phyloP scores from a whole-genome alignment of 2,888 invertebrate genomes.

The Lasioglossum villosulum region DNA sequence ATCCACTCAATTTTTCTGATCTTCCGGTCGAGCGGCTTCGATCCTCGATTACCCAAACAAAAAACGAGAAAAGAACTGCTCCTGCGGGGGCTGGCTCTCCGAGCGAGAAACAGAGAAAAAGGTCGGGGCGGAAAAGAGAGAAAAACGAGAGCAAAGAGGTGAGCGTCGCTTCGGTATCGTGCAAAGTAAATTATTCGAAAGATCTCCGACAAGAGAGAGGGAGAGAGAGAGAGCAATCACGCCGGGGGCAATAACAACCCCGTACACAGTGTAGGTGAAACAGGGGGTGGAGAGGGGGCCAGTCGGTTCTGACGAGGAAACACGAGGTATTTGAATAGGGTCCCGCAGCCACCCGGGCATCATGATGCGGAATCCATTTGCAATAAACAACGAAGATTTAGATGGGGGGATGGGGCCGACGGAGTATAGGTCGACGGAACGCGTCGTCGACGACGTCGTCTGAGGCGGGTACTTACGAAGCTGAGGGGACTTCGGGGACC shows the following conservation, averaged over 20 bases:
- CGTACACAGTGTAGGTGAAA: slow-evolving; percentile 56
- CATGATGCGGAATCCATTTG: slow-evolving; percentile 84
- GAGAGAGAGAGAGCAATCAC: slow-evolving; percentile 78
- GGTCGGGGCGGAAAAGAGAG: slow-evolving; percentile 9
- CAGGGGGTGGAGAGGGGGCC: slow-evolving; percentile 42
- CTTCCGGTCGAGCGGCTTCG: slow-evolving; percentile 77
- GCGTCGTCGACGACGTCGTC: slow-evolving; percentile 72
- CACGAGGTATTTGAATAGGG: slow-evolving; percentile 80
- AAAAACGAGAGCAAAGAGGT: slow-evolving; percentile 27
- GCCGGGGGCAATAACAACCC: slow-evolving; percentile 78
- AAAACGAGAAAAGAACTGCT: slow-evolving; percentile 44
- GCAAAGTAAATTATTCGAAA: slow-evolving; percentile 81
- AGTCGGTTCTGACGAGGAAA: slow-evolving; percentile 75
- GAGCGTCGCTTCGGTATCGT: slow-evolving; percentile 67
- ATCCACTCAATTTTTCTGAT: slow-evolving; percentile 83
- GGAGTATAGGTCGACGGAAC: slow-evolving; percentile 62
- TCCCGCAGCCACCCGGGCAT: slow-evolving; percentile 78
- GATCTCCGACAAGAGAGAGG: slow-evolving; percentile 68
- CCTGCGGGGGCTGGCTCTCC: neutral
- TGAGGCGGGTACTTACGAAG: slow-evolving; percentile 80
- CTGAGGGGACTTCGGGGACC: slow-evolving; percentile 79
- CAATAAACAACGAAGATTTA: slow-evolving; percentile 84
- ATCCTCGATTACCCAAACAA: slow-evolving; percentile 72
- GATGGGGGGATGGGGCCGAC: slow-evolving; percentile 62
- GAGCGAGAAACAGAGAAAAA: slow-evolving; percentile 2